A percentile compares a stretch with the other conserved stretches of the same genome.
Evolutionary conservation across 2,113 vertebrate genomes (phyloP).

Genomic region (Planiliza haematocheilus): DNA sequence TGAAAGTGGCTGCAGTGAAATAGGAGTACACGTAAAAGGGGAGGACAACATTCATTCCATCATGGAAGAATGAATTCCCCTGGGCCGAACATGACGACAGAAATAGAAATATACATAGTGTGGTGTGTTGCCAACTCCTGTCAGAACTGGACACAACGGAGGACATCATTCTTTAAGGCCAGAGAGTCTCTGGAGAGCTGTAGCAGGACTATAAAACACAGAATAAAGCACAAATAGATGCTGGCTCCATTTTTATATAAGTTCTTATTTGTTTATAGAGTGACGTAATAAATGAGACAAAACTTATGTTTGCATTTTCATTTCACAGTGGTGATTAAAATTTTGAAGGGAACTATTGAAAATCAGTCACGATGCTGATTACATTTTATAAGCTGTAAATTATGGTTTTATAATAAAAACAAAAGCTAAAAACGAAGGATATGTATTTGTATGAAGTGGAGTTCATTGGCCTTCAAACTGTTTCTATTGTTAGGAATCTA

Average conservation of each 20-base stretch:
- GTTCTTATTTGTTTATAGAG: no score
- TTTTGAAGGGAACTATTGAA: constrained; percentile 10
- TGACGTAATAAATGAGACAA: no score
- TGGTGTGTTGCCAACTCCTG: constrained; percentile 45
- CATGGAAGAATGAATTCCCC: constrained; percentile 52
- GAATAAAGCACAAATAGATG: constrained; percentile 2
- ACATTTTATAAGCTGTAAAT: constrained; percentile 1
- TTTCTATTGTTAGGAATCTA: neutral
- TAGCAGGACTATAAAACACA: constrained; percentile 13
- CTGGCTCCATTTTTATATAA: no score
- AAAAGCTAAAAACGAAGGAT: neutral
- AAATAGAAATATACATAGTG: constrained; percentile 57
- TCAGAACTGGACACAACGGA: constrained; percentile 40
- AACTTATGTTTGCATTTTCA: no score
- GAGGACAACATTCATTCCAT: constrained; percentile 48
- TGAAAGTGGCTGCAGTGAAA: constrained; percentile 30
- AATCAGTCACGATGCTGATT: neutral
- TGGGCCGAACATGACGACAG: constrained; percentile 60
- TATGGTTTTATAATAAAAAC: neutral
- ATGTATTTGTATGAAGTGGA: neutral
- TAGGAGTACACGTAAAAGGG: constrained; percentile 27
- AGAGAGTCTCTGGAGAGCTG: constrained; percentile 8
- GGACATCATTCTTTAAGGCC: constrained; percentile 52
- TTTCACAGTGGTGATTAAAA: constrained; percentile 8
- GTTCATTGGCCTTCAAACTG: constrained; percentile 3